A percentile compares a stretch with the other conserved stretches of the same genome.
These are phyloP conservation scores for Hippocampus zosterae DNA, from an alignment of 2,113 vertebrate genomes.

Conservation along the genomic window DNA sequence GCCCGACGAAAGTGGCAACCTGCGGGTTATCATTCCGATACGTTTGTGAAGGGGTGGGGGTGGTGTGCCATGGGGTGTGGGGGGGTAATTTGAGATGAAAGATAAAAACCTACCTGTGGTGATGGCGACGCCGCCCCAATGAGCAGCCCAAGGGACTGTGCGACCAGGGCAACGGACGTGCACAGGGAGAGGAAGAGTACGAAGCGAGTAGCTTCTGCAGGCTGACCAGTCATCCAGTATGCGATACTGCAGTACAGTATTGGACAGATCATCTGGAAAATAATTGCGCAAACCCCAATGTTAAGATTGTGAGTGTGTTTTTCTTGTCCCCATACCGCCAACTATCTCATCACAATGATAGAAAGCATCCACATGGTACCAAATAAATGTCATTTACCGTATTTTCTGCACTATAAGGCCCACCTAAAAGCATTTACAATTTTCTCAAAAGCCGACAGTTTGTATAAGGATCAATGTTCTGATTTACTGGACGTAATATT, in stretches of 20 bases:
- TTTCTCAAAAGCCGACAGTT: too few species aligned
- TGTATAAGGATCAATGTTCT: too few species aligned
- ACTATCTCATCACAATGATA: too few species aligned
- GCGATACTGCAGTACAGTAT: slow-evolving; percentile 94
- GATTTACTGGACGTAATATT: too few species aligned
- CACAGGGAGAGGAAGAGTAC: slow-evolving; percentile 91
- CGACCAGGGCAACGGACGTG: slow-evolving; percentile 87
- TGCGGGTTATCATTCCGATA: slow-evolving; percentile 43
- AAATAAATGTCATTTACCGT: too few species aligned
- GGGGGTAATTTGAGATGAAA: not conserved
- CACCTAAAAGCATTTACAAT: too few species aligned
- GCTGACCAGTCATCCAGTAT: slow-evolving; percentile 98
- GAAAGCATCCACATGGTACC: too few species aligned
- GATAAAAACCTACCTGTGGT: slow-evolving; percentile 75
- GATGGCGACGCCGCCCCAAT: slow-evolving; percentile 95
- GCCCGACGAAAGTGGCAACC: slow-evolving; percentile 96
- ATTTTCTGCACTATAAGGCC: too few species aligned
- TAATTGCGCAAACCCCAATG: too few species aligned
- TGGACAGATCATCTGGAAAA: slow-evolving; percentile 84
- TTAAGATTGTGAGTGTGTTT: not conserved
- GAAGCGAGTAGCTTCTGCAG: slow-evolving; percentile 84
- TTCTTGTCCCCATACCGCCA: too few species aligned
- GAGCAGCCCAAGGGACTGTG: slow-evolving; percentile 90
- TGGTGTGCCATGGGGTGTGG: too few species aligned
- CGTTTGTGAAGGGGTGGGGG: not conserved